Base-by-base conservation (phyloP, 2,113 vertebrate species). In the Clarias macrocephalus region DNA sequence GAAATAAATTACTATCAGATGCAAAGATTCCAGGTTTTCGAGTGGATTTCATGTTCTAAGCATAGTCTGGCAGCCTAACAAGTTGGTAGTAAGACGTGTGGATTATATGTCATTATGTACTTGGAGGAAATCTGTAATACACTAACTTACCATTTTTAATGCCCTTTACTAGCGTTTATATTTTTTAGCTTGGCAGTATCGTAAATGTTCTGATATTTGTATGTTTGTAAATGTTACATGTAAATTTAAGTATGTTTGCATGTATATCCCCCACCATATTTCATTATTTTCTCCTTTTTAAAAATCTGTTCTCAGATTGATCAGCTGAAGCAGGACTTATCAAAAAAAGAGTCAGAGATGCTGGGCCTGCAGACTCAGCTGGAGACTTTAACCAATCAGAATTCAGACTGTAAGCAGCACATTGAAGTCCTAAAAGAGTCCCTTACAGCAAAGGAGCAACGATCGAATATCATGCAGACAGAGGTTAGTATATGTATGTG, bases 381-480 rank as follows among this genome's bases (percentile, higher is more conserved):
- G 80, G 98, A 99, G 93, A 98, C 98, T 12, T 95, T 99, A 93
- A 97, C 95, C 95, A 99, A 99, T 96, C 98, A 99, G 93, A 99
- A 99, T 93, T 99, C 98, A 13, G 98, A 99, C 96, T 97, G 96
- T 95, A 99, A 99, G 92, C 97, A 99, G 94, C 98, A 99, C 94
- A 98, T 99, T 75, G 97, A 99, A 94, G 98, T 99, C 94, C 96
- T 99, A 89, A 99, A 99, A 95, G 98, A 99, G 94, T 99, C 98
- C 0, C 96, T 99, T 92, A 97, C 94, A 91, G 97, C 98, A 95
- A 99, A 99, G 95, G 98, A 99, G 95, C 98, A 99, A 93, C 96
- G 98, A 87, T 95, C 97, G 90, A 96, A 96, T 90, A 98, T 98
- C 75, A 96, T 99, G 91, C 98, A 99, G 96, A 98, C 98, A 21